Evolutionary conservation across 2,888 invertebrate genomes (phyloP).

Genomic region (Selenia dentaria): DNA sequence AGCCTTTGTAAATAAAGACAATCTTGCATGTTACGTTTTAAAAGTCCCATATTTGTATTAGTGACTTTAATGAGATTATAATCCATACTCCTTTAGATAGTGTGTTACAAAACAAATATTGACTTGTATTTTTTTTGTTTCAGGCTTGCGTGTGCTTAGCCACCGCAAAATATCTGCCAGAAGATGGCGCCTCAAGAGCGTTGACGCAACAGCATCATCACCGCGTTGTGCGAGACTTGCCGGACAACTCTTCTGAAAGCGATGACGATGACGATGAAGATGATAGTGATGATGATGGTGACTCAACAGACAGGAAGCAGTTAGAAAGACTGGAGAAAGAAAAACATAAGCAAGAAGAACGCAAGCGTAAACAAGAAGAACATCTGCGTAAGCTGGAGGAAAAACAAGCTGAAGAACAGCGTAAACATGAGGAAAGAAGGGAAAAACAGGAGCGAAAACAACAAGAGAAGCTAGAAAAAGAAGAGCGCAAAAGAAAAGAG

Average conservation of each 20-base stretch:
- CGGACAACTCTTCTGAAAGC: slow-evolving; percentile 46
- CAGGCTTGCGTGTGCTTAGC: slow-evolving; percentile 68
- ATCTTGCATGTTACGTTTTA: not conserved
- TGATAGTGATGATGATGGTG: slow-evolving; percentile 33
- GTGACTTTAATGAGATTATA: slow-evolving; percentile 5
- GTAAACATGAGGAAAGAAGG: slow-evolving; percentile 41
- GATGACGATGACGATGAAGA: slow-evolving; percentile 43
- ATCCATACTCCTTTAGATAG: not conserved
- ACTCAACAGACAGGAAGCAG: slow-evolving; percentile 46
- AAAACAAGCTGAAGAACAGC: slow-evolving; percentile 38
- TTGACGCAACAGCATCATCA: slow-evolving; percentile 49
- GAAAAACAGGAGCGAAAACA: slow-evolving; percentile 40
- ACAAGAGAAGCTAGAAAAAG: slow-evolving; percentile 38
- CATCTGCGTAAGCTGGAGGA: slow-evolving; percentile 39
- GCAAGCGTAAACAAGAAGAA: slow-evolving; percentile 38
- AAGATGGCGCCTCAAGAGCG: slow-evolving; percentile 52
- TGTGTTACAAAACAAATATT: not conserved
- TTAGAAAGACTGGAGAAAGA: slow-evolving; percentile 49
- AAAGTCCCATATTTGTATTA: not conserved
- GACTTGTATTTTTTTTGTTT: slow-evolving; percentile 44
- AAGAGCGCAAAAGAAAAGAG: slow-evolving; percentile 48
- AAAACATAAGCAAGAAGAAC: slow-evolving; percentile 46
- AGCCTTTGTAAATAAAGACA: not conserved
- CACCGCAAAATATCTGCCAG: slow-evolving; percentile 73
- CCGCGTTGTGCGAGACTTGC: slow-evolving; percentile 55